phyloP scores from a whole-genome alignment of 2,888 invertebrate genomes.

The Ommatoiulus sabulosus region DNA sequence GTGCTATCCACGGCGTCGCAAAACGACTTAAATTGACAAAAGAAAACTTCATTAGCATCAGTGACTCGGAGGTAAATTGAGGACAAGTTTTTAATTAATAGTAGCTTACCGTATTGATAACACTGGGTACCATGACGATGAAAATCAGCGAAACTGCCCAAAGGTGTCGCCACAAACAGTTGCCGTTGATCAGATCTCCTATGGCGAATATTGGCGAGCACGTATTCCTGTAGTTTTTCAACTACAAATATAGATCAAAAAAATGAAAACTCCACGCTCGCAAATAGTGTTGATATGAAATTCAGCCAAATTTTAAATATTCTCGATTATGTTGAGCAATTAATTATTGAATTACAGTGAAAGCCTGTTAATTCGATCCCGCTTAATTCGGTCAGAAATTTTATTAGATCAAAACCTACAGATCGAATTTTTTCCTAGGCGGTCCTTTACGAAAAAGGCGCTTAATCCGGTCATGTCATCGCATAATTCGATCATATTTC shows the following conservation, averaged over 20 bases:
- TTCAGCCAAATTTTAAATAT: too few relatives aligned
- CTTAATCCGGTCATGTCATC: too few relatives aligned
- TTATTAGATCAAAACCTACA: too few relatives aligned
- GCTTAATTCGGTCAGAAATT: too few relatives aligned
- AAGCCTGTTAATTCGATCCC: too few relatives aligned
- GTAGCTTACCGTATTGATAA: constrained; percentile 74
- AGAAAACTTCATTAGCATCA: constrained; percentile 41
- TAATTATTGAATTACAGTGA: too few relatives aligned
- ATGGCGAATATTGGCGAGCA: constrained; percentile 44
- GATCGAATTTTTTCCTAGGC: too few relatives aligned
- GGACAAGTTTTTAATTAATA: neutral
- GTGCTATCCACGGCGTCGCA: constrained; percentile 37
- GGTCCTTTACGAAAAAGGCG: too few relatives aligned
- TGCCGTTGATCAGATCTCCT: constrained; percentile 57
- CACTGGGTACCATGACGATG: constrained; percentile 73
- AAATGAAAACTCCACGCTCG: too few relatives aligned
- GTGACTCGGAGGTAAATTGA: neutral
- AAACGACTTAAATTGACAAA: constrained; percentile 58
- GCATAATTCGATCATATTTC: too few relatives aligned
- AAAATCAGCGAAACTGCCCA: constrained; percentile 69
- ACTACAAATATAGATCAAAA: neutral
- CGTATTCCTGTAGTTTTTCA: constrained; percentile 1
- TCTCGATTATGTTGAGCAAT: too few relatives aligned
- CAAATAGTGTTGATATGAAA: too few relatives aligned
- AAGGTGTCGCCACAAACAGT: constrained; percentile 59